A percentile compares a stretch with the other conserved stretches of the same genome.
Evolutionary conservation across 1,140 invertebrate genomes (phyloP).

Genomic region (Nebria ingens): DNA sequence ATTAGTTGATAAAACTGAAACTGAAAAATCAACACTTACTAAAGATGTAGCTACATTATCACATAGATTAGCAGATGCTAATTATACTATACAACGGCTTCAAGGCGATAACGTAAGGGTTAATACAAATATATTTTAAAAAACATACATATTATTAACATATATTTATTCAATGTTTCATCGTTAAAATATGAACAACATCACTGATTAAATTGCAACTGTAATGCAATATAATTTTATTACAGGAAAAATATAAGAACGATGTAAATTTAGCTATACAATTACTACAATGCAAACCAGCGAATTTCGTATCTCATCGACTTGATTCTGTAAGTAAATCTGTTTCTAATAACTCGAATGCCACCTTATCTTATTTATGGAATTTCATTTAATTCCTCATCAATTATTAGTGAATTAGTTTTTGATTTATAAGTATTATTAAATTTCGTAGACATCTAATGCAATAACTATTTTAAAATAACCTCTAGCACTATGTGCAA

Average conservation of each 20-base stretch:
- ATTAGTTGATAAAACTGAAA: slow-evolving; percentile 87
- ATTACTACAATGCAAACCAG: slow-evolving; percentile 88
- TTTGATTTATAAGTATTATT: too few species aligned
- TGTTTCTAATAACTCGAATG: too few species aligned
- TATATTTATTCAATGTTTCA: background rate
- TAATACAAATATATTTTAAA: background rate
- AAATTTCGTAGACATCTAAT: too few species aligned
- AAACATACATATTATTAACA: too few species aligned
- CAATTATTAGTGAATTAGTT: too few species aligned
- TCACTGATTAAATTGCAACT: slow-evolving; percentile 17
- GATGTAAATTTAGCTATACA: slow-evolving; percentile 92
- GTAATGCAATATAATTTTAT: too few species aligned
- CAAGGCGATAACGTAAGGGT: slow-evolving; percentile 84
- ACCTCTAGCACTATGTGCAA: too few species aligned
- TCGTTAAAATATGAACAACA: slow-evolving; percentile 1
- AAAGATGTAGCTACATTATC: slow-evolving; percentile 80
- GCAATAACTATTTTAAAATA: too few species aligned
- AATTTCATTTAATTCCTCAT: too few species aligned
- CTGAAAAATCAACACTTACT: slow-evolving; percentile 77
- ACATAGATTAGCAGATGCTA: slow-evolving; percentile 77
- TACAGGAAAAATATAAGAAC: slow-evolving; percentile 88
- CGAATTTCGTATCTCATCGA: slow-evolving; percentile 87
- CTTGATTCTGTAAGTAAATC: slow-evolving; percentile 70
- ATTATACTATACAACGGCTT: slow-evolving; percentile 73
- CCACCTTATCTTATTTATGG: too few species aligned